phyloP scores from a whole-genome alignment of 2,888 invertebrate genomes.

The Drosophila testacea region DNA sequence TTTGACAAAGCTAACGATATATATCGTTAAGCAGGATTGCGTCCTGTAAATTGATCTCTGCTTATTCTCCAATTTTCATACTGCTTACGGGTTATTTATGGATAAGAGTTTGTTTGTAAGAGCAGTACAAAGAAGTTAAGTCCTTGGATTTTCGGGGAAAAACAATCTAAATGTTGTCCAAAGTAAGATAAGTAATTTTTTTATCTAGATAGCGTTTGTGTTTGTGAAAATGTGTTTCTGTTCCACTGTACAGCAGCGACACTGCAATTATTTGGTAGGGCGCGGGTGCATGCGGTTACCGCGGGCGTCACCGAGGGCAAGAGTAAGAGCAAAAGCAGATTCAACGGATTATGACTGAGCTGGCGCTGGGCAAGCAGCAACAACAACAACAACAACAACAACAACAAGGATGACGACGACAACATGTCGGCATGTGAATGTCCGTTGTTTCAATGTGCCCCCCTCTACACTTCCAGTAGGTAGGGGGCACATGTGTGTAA shows the following conservation, averaged over 20 bases:
- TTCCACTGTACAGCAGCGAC: constrained; percentile 58
- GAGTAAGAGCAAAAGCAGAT: constrained; percentile 33
- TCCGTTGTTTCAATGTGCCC: constrained; percentile 23
- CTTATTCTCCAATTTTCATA: no score
- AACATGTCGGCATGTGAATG: constrained; percentile 56
- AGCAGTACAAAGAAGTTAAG: no score
- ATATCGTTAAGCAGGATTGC: no score
- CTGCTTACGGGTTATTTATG: no score
- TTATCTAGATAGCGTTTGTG: no score
- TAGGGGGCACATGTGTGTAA: constrained; percentile 28
- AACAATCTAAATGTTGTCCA: no score
- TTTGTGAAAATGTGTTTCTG: no score
- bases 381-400: constrained; percentile 32
- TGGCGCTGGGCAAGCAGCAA: constrained; percentile 61
- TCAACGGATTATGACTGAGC: constrained; percentile 68
- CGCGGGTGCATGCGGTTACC: constrained; percentile 50
- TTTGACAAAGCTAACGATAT: no score
- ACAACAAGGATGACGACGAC: constrained; percentile 20
- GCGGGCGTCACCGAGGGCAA: constrained; percentile 11
- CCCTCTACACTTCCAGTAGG: not conserved
- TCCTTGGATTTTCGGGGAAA: no score
- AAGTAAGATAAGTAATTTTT: no score
- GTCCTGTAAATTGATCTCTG: no score
- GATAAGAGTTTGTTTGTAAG: no score
- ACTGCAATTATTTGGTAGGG: constrained; percentile 65